These are phyloP conservation scores for Conus canariensis DNA, from an alignment of 2,888 invertebrate genomes.

Conservation along the genomic window DNA sequence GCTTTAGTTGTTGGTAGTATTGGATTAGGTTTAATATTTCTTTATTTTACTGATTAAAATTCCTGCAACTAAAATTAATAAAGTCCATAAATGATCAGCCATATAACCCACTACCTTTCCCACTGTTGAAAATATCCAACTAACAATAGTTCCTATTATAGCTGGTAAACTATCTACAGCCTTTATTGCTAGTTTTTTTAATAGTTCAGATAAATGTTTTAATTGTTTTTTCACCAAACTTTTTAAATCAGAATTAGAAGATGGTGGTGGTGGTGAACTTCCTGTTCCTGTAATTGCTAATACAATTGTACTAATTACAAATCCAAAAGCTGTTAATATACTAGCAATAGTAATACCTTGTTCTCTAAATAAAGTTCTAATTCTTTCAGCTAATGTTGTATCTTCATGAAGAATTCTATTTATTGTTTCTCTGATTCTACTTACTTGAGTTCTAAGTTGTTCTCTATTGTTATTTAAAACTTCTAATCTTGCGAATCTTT, in stretches of 20 bases:
- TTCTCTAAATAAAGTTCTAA: conserved; percentile 1
- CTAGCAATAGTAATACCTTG: background rate
- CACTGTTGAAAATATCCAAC: background rate
- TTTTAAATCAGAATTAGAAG: background rate
- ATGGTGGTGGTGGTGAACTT: background rate
- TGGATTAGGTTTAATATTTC: background rate
- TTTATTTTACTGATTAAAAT: background rate
- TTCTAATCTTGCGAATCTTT: background rate
- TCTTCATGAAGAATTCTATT: conserved; percentile 12
- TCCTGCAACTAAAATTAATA: background rate
- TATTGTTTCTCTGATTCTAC: conserved; percentile 3
- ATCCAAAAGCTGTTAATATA: conserved; percentile 9
- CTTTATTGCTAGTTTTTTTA: background rate
- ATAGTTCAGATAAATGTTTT: background rate
- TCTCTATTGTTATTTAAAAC: background rate
- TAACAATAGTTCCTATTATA: background rate
- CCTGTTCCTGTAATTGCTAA: background rate
- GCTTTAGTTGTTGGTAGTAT: background rate
- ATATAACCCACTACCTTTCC: conserved; percentile 10
- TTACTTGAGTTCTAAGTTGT: background rate
- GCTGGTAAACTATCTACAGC: background rate
- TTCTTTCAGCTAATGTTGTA: conserved; percentile 7
- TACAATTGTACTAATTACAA: background rate
- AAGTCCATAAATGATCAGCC: conserved; percentile 16
- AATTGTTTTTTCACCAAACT: background rate